Base-by-base conservation (phyloP, 2,797 vertebrate species). In the Sebastes paucispinis region DNA sequence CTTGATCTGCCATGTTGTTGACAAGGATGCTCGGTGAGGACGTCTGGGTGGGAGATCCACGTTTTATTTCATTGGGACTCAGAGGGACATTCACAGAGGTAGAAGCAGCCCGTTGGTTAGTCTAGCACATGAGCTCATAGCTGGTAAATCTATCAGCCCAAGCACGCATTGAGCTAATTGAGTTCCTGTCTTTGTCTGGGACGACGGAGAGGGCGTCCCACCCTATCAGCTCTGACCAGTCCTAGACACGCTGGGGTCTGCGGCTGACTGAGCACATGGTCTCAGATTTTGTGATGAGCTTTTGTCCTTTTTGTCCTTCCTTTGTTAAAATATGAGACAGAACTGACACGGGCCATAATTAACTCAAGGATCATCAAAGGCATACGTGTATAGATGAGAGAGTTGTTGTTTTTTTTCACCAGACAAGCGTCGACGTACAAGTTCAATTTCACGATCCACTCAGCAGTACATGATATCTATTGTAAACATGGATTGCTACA, bases 151-250 rank as follows among this genome's bases (percentile, higher is more conserved):
- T 94, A 80, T 91, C 90, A 89, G 82, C 86, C 86, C 13, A 81
- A 81, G 92, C 90, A 88, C 91, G 88, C 89, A 83, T 90, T 80
- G 90, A 93, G 89, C 88, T 96, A 95, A 96, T 96, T 94, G 94
- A 95, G 95, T 96, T 95, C 91, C 88, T 89, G 94, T 93, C 94
- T 95, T 95, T 95, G 94, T 95, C 93, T 92, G 93, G 94, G 91
- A 92, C 89, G 75, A 79, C 75, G 76, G 84, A 84, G 82, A 94
- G 94, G 94, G 77, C 91, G 83, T 90, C 90, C 82, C 87, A 77
- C 79, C 89, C 89, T 62, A 69, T 88, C 88, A 54, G 85, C 73
- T 73, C 75, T 3, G 34, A 73, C 80, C 79, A 59, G 88, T 80
- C 87, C 77, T 43, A 89, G 89, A 88, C 90, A 69, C 47, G 20